Evolutionary conservation across 2,797 vertebrate genomes (phyloP), one percentile per base, ranked within the genome.

Genomic region (Danio kyathit): DNA sequence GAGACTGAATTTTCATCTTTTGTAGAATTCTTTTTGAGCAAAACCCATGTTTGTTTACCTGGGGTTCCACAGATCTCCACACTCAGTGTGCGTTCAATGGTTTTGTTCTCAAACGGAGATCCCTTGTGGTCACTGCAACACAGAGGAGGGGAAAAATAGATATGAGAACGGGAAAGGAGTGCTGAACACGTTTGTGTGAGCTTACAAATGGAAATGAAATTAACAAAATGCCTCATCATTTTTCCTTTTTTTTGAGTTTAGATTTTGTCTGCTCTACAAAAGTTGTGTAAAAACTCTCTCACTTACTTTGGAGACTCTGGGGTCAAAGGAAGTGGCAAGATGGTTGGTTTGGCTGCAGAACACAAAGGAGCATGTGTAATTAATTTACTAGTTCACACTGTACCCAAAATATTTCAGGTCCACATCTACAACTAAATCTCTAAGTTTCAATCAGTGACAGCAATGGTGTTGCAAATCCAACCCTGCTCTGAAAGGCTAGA

Each of bases 261-360:
- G 87, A 88, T 87, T 89, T 71, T 80, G 86, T 87, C 82, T 85
- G 89, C 87, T 91, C 95, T 94, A 94, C 92, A 93, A 95, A 91
- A 95, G 94, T 87, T 91, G 92, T 92, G 95, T 91, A 96, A 92
- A 97, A 93, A 91, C 95, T 96, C 94, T 96, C 95, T 92, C 95
- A 99, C 98, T 99, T 99, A 99, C 98, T 99, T 99, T 98, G 97
- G 97, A 96, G 97, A 98, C 95, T 99, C 97, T 86, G 97, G 98
- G 85, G 97, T 99, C 97, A 99, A 95, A 94, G 98, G 98, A 96
- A 99, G 97, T 93, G 98, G 96, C 96, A 99, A 96, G 96, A 94
- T 98, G 95, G 96, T 97, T 96, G 97, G 96, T 96, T 97, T 98
- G 96, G 96, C 98, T 99, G 96, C 92, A 96, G 94, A 92, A 94